Evolutionary conservation across 2,797 vertebrate species (phyloP), one percentile per base, ranked within the genome.

Genomic region (Hipposideros larvatus): DNA sequence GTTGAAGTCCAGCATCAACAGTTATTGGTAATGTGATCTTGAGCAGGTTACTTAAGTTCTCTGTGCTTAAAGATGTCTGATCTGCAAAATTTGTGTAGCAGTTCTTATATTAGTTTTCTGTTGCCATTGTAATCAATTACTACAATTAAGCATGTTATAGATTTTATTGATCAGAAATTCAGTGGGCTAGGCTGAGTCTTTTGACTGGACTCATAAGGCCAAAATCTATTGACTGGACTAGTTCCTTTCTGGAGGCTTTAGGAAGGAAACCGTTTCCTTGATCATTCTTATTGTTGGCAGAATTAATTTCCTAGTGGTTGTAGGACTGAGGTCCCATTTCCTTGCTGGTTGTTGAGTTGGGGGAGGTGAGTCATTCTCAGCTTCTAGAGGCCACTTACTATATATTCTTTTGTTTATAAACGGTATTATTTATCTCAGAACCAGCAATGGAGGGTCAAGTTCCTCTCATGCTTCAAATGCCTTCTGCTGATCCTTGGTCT

Each of bases 1-100:
- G 41, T 87, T 95, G 46, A 84, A 55, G 88, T n/a, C 31, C 41
- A 91, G 24, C n/a, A 59, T 66, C n/a, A 61, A 0, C 31, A 79
- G 24, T 93, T 90, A 57, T 34, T 46, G n/a, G 19, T 66, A 77
- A 71, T 90, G 43, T 93, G 75, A 87, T 94, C 73, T 79, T 79
- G 51, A 65, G 16, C 53, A 71, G 63, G 18, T 93, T 78, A 87
- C 7, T 82, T 95, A 86, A n/a, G 16, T 7, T 73, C 16, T 94
- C 46, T 82, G 16, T 43, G 48, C 13, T 66, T 79, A 90, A 37
- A 90, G 48, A 80, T 63, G 73, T 71, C n/a, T 66, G 26, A 82
- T 82, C 55, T 92, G 43, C 19, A 74, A 48, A 88, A 79, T 61
- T 82, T 43, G 9, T 57, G 0, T 65, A 78, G 51, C 24, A 19